A percentile compares a stretch with the other conserved stretches of the same genome.
Conservation (phyloP, 2,888 invertebrate species). For the Alcis repandata region DNA sequence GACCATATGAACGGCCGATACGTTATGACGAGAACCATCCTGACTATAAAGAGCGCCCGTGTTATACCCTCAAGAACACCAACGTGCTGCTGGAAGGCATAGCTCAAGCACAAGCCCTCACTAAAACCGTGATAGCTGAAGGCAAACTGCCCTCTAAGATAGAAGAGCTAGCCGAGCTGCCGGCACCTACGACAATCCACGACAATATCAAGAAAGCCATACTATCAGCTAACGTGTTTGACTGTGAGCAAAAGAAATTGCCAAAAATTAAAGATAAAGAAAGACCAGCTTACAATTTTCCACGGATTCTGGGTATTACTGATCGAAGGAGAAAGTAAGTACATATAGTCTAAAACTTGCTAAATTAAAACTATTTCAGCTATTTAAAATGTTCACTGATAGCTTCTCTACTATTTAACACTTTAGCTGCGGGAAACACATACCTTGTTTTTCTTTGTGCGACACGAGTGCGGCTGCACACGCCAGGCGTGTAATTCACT, state of each 20-base stretch:
- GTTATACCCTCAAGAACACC: constrained; percentile 86
- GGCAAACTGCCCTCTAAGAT: constrained; percentile 88
- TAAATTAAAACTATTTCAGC: background rate
- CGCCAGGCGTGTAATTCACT: too few relatives aligned
- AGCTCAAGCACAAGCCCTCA: constrained; percentile 92
- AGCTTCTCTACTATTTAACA: background rate
- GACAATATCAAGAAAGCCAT: constrained; percentile 88
- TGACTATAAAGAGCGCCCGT: constrained; percentile 88
- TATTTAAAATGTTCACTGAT: background rate
- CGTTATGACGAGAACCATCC: constrained; percentile 88
- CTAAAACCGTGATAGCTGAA: constrained; percentile 90
- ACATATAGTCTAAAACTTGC: constrained; percentile 1
- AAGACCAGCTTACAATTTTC: constrained; percentile 90
- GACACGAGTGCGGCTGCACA: too few relatives aligned
- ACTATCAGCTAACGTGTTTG: constrained; percentile 89
- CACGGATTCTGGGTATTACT: constrained; percentile 91
- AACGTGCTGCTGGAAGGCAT: constrained; percentile 91
- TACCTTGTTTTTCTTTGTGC: too few relatives aligned
- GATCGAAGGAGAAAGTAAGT: constrained; percentile 90
- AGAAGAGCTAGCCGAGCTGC: constrained; percentile 80
- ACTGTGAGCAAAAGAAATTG: constrained; percentile 92
- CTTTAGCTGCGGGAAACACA: too few relatives aligned
- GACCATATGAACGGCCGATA: constrained; percentile 70
- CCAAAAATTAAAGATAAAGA: constrained; percentile 90
- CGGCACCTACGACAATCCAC: constrained; percentile 84